phyloP scores from a whole-genome alignment of 2,888 invertebrate species.

The Chrysina gloriosa region DNA sequence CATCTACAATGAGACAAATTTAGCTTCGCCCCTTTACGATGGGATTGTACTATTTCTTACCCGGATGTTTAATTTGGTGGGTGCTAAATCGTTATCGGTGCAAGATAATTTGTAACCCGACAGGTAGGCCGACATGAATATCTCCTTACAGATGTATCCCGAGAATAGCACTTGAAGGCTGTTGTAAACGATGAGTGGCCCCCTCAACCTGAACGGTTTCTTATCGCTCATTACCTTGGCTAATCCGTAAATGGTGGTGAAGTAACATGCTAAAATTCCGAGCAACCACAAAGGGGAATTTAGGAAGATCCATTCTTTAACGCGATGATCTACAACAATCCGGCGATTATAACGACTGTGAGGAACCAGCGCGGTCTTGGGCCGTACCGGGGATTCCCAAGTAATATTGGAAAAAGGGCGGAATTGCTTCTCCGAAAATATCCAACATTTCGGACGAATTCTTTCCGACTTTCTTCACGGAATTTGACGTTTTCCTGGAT shows the following conservation, averaged over 20 bases:
- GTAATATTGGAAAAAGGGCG: constrained; percentile 43
- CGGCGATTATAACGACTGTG: neutral
- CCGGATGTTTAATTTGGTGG: constrained; percentile 71
- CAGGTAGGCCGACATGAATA: constrained; percentile 73
- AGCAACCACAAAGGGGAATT: constrained; percentile 84
- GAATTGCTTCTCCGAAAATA: constrained; percentile 43
- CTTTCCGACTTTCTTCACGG: no score
- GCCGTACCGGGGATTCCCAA: constrained; percentile 47
- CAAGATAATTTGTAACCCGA: constrained; percentile 76
- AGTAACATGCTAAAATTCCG: constrained; percentile 79
- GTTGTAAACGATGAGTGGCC: constrained; percentile 84
- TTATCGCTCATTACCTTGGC: constrained; percentile 88
- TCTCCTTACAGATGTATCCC: constrained; percentile 80
- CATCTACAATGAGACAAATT: constrained; percentile 72
- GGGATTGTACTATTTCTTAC: constrained; percentile 63
- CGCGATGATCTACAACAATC: constrained; percentile 73
- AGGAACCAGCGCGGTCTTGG: no score
- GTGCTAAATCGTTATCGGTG: constrained; percentile 76
- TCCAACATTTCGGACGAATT: constrained; percentile 27
- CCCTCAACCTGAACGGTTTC: constrained; percentile 82
- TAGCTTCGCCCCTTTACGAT: constrained; percentile 13
- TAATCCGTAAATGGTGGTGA: constrained; percentile 81
- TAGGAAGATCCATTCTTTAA: constrained; percentile 85
- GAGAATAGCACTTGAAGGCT: constrained; percentile 84
- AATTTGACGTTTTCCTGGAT: no score